Base-by-base conservation (phyloP, 1,140 invertebrate species). In the Drosophila tsacasi region DNA sequence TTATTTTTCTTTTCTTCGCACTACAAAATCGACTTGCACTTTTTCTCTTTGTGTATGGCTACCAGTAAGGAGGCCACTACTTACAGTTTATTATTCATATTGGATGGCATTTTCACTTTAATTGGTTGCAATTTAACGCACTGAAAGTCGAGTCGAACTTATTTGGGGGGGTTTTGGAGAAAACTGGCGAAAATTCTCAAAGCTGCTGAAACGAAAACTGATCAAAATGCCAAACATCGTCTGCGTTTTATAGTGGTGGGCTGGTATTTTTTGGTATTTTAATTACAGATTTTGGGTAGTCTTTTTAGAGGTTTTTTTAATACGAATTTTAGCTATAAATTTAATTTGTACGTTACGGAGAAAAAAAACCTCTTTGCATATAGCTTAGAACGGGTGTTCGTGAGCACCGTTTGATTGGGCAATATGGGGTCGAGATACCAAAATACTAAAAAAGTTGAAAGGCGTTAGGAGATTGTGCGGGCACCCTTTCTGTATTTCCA, bases 1-100 rank as follows among this genome's bases (percentile, higher is more conserved):
- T 66, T 13, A 25, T 39, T 57, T 67, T 68, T 69, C 42, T 60
- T 71, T 65, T 65, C 19, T 62, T 65, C 9, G 21, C 91, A 92
- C 91, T 91, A 91, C 82, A 92, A 89, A 92, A 92, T 90, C 87
- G 83, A 91, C 80, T 87, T 75, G 71, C 86, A 83, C 79, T 86
- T 65, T 81, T 78, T 85, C 17, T 39, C 67, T 63, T 42, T 55
- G 39, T 68, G 69, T 65, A 71, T 78, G 78, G 66, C 35, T 49
- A 58, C 60, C 76, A 39, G 27, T n/a, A 46, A 10, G 35, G 50
- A 40, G 8, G 73, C 86, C 79, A 91, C 77, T 91, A 92, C 91
- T 92, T 92, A 92, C 91, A 92, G 91, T 91, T 92, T 92, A 92
- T 92, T 92, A 92, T 92, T 92, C 91, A 92, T 92, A 57, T 80